Evolutionary conservation across 2,888 invertebrate genomes (phyloP), one percentile per base, ranked within the genome.

Genomic region (Protophormia terraenovae): DNA sequence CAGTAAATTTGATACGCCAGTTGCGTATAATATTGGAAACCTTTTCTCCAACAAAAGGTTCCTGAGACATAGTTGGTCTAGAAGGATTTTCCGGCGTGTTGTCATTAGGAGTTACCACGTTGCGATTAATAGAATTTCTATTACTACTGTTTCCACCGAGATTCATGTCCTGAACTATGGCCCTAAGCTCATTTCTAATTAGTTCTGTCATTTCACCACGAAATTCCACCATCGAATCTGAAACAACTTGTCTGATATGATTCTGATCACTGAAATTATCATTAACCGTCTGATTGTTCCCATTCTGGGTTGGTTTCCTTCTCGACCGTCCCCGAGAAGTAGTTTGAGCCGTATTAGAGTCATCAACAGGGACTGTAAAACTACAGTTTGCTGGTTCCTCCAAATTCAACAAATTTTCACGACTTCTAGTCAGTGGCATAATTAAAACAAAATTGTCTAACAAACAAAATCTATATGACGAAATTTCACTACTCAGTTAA

Each of bases 1-100:
- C 72, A 14, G 24, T 29, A 22, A 55, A 55, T 55, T 53, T 55
- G 6, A 72, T 7, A 8, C 50, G 16, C 58, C 72, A 55, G 24
- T 72, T 72, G 14, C 72, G 29, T 24, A 41, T 72, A 5, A 72
- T 41, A 35, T 35, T 72, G 5, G 50, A 55, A 19, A 35, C 19
- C 29, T 41, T 55, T 29, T 72, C 55, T 3, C 24, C 53, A 6
- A 55, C 22, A 27, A 55, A 55, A 55, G 24, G 24, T 32, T 29
- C 60, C 3, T n/a, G 8, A 22, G 22, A 19, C n/a, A 41, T 1
- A 22, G 3, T 19, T 41, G 10, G 41, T 47, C 16, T 19, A 19
- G 47, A 4, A 16, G 45, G 14, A 47, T 16, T 47, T 6, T 14
- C 2, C 4, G 19, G 2, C 5, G 1, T 47, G 6, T 14, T 24